Base-by-base conservation (phyloP, 2,113 vertebrate genomes). In the Pycnonotus jocosus region DNA sequence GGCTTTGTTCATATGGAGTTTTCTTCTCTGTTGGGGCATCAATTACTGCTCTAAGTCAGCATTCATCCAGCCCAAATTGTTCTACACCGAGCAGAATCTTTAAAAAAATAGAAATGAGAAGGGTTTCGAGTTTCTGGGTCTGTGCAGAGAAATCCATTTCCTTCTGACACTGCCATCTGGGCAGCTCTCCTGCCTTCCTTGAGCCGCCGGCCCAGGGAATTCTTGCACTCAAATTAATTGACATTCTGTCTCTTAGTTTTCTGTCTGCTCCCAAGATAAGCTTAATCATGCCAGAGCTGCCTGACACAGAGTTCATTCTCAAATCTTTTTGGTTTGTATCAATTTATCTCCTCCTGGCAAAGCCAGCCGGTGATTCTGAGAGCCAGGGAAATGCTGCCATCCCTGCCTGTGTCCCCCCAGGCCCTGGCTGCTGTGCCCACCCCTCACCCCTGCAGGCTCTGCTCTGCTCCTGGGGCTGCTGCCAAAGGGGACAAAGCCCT, bases 201-300 rank as follows among this genome's bases (percentile, higher is more conserved):
- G 4, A 40, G 33, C 31, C 0, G 0, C 69, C 0, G 1, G 84
- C 84, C 81, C 6, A 1, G 58, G 88, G 87, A 68, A 58, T 91
- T 89, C 87, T 85, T 50, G 47, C 35, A 18, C 81, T 58, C 90
- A 20, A 47, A 89, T 84, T 85, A 81, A 91, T 89, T 74, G 78
- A 84, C 85, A 37, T 91, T 84, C 92, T 64, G 90, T 58, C 70
- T 86, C 87, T 83, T 87, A 12, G 48, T 81, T 94, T 92, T 81
- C 87, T 86, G 22, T 61, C 91, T 81, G 51, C 65, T 81, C 70
- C 72, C 54, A 57, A 74, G 81, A 71, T 71, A 74, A 89, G 84
- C 57, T 95, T 78, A 58, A 74, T 71, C 31, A 93, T 47, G 84
- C 44, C 73, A 42, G 45, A 44, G 48, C 60, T 90, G 64, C 81